Evolutionary conservation across 2,113 vertebrate genomes (phyloP).

Genomic region (Coptodon rendalli): DNA sequence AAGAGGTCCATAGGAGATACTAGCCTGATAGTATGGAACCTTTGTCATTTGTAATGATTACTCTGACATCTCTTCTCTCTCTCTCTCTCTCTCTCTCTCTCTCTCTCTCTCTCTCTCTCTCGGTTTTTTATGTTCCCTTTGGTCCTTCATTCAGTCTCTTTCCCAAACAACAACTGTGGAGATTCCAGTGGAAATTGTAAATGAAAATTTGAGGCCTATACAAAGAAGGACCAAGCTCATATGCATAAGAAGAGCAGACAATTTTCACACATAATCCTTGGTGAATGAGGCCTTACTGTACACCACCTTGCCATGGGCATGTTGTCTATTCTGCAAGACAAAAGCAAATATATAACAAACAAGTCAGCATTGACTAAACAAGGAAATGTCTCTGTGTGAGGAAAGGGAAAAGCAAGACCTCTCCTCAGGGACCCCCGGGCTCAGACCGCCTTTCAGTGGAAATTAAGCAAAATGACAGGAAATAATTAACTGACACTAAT

Average conservation of each 20-base stretch:
- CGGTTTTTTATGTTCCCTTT: neutral
- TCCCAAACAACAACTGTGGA: neutral
- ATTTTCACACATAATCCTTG: neutral
- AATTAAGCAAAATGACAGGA: conserved; percentile 63
- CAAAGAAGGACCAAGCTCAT: neutral
- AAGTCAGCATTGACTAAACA: neutral
- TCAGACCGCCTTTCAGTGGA: neutral
- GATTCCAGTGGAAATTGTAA: neutral
- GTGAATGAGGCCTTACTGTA: neutral
- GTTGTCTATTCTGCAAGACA: neutral
- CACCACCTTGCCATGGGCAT: neutral
- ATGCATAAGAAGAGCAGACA: neutral
- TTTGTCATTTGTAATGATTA: neutral
- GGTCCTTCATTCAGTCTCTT: neutral
- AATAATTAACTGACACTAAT: conserved; percentile 45
- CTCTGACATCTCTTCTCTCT: too few relatives aligned
- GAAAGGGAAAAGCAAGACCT: neutral
- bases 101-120: too few relatives aligned
- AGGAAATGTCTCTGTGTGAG: neutral
- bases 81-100: too few relatives aligned
- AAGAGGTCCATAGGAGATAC: neutral
- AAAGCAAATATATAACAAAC: conserved; percentile 5
- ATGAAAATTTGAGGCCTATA: neutral
- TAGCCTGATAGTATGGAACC: neutral
- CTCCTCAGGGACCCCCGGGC: neutral